Evolutionary conservation across 2,888 invertebrate species (phyloP).

Genomic region (Serrognathus titanus): DNA sequence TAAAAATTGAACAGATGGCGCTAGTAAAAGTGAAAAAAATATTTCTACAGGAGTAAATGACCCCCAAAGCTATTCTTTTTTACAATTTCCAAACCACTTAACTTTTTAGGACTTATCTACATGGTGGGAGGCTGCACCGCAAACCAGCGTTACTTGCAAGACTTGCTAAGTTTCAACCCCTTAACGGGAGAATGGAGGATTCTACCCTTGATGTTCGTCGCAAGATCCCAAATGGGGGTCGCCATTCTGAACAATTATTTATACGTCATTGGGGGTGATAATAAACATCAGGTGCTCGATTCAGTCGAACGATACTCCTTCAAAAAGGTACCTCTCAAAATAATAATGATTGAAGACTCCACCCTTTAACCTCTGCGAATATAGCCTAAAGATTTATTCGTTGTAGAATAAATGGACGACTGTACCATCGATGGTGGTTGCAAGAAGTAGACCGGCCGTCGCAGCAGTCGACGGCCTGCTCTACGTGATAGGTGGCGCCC

Average conservation of each 20-base stretch:
- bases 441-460: slow-evolving; percentile 80
- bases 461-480: slow-evolving; percentile 78
- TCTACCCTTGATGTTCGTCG: slow-evolving; percentile 73
- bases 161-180: slow-evolving; percentile 77
- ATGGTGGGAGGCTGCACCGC: slow-evolving; percentile 88
- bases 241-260: slow-evolving; percentile 79
- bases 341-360: no score
- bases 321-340: slow-evolving; percentile 59
- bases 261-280: slow-evolving; percentile 88
- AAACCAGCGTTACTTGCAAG: slow-evolving; percentile 73
- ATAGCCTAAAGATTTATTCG: slow-evolving; percentile 2
- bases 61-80: no score
- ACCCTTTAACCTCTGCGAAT: no score
- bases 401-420: slow-evolving; percentile 73
- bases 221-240: slow-evolving; percentile 85
- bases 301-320: slow-evolving; percentile 82
- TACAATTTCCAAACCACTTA: neutral
- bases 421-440: slow-evolving; percentile 68
- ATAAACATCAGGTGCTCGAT: slow-evolving; percentile 73
- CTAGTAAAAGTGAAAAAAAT: no score
- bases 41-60: no score
- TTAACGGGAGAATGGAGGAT: slow-evolving; percentile 75
- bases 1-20: no score
- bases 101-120: slow-evolving; percentile 72
- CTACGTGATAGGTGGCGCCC: slow-evolving; percentile 83